Evolutionary conservation across 2,113 vertebrate species (phyloP).

Genomic region (Calyptomena viridis): DNA sequence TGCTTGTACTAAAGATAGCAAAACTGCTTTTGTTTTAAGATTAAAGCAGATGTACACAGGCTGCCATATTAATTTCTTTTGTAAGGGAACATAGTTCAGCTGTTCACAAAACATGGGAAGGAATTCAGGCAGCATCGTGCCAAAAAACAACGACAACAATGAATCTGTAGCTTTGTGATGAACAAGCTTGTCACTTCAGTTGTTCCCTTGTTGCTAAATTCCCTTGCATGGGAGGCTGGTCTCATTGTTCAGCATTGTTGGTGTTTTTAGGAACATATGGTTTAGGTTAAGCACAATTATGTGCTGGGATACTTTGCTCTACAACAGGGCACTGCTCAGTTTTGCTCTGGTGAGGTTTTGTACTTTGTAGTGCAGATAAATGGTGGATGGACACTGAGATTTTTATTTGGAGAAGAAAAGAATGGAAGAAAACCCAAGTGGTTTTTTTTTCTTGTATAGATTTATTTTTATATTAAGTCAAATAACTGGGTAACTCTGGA

Average conservation of each 20-base stretch:
- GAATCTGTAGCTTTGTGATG: neutral
- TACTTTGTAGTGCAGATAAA: neutral
- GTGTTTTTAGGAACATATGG: neutral
- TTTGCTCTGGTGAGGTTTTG: neutral
- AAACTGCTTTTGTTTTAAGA: slow-evolving; percentile 70
- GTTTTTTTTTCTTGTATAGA: neutral
- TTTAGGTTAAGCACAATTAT: neutral
- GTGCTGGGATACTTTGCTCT: rapidly evolving
- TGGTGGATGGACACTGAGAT: neutral
- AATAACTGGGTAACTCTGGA: neutral
- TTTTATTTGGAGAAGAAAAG: neutral
- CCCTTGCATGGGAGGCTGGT: neutral
- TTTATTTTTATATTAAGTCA: neutral
- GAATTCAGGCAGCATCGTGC: neutral
- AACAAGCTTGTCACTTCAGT: slow-evolving; percentile 28
- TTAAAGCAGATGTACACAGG: slow-evolving; percentile 65
- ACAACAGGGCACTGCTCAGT: neutral
- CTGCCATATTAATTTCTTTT: slow-evolving; percentile 66
- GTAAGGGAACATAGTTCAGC: slow-evolving; percentile 44
- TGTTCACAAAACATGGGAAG: slow-evolving; percentile 50
- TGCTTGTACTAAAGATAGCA: slow-evolving; percentile 30
- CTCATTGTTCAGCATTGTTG: neutral
- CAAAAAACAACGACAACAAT: neutral
- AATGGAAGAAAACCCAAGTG: neutral
- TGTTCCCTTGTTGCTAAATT: slow-evolving; percentile 12